Evolutionary conservation across 2,113 vertebrate species (phyloP).

Genomic region (Nycticebus coucang): DNA sequence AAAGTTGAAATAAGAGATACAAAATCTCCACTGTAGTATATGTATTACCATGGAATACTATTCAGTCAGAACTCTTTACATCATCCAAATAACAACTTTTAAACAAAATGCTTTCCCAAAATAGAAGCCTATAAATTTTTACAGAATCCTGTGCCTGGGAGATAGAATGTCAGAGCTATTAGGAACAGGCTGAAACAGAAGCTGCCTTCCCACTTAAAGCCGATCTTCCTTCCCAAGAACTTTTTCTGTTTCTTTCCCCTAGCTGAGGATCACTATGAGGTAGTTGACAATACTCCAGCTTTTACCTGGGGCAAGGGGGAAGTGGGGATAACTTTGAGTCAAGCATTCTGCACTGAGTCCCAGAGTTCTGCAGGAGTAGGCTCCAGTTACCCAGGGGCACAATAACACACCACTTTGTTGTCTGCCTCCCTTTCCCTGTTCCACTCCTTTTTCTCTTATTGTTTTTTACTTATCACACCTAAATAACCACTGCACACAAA

Average conservation of each 20-base stretch:
- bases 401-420: neutral
- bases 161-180: neutral
- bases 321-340: neutral
- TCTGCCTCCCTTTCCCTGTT: neutral
- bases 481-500: neutral
- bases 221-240: neutral
- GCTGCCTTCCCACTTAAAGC: neutral
- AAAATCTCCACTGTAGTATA: too few relatives aligned
- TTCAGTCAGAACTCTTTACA: neutral
- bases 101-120: neutral
- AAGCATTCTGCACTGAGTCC: neutral
- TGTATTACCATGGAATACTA: too few relatives aligned
- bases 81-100: conserved; percentile 12
- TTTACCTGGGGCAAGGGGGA: neutral
- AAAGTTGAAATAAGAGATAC: too few relatives aligned
- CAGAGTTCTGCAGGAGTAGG: neutral
- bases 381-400: neutral
- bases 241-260: neutral
- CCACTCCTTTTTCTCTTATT: too few relatives aligned
- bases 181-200: neutral
- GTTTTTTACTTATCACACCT: neutral
- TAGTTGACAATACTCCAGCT: neutral
- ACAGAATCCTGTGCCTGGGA: neutral
- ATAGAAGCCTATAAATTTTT: neutral
- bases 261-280: neutral